A percentile compares a stretch with the other conserved stretches of the same genome.
These are phyloP conservation scores for Danio tinwini DNA, from an alignment of 2,797 vertebrate species.

Conservation along the genomic window DNA sequence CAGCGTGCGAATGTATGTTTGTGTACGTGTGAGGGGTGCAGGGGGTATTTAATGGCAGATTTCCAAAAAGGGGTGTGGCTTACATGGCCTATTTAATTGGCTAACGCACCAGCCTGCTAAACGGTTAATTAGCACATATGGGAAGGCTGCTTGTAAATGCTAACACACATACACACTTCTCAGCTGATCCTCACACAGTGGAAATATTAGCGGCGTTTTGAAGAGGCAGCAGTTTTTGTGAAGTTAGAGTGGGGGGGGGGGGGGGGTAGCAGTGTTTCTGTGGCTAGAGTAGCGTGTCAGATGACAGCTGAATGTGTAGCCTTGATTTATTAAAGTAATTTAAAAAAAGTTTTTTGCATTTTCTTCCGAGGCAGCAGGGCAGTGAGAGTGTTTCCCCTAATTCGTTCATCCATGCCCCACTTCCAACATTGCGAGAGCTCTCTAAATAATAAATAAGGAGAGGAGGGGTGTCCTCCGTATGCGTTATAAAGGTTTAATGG, in stretches of 20 bases:
- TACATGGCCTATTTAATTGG: slow-evolving; percentile 32
- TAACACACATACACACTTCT: slow-evolving; percentile 30
- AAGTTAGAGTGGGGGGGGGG: not conserved
- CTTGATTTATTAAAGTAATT: slow-evolving; percentile 76
- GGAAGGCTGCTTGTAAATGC: slow-evolving; percentile 13
- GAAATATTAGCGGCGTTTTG: slow-evolving; percentile 62
- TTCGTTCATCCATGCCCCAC: slow-evolving; percentile 59
- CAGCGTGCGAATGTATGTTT: slow-evolving; percentile 24
- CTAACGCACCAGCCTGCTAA: slow-evolving; percentile 20
- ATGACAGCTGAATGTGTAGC: slow-evolving; percentile 54
- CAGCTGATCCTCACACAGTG: slow-evolving; percentile 21
- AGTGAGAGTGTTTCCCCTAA: slow-evolving; percentile 27
- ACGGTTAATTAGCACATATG: slow-evolving; percentile 41
- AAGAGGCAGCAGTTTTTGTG: slow-evolving; percentile 65
- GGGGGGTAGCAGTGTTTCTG: not conserved
- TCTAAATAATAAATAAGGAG: slow-evolving; percentile 68
- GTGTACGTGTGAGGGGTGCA: not conserved
- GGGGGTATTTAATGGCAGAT: slow-evolving; percentile 1
- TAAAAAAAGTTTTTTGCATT: slow-evolving; percentile 63
- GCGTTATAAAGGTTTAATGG: slow-evolving; percentile 65
- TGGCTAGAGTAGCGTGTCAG: slow-evolving; percentile 34
- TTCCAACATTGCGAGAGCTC: slow-evolving; percentile 56
- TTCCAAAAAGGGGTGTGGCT: slow-evolving; percentile 18
- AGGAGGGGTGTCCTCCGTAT: slow-evolving; percentile 54
- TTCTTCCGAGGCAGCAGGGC: slow-evolving; percentile 48